Base-by-base conservation (phyloP, 2,113 vertebrate species). In the Corythoichthys intestinalis region DNA sequence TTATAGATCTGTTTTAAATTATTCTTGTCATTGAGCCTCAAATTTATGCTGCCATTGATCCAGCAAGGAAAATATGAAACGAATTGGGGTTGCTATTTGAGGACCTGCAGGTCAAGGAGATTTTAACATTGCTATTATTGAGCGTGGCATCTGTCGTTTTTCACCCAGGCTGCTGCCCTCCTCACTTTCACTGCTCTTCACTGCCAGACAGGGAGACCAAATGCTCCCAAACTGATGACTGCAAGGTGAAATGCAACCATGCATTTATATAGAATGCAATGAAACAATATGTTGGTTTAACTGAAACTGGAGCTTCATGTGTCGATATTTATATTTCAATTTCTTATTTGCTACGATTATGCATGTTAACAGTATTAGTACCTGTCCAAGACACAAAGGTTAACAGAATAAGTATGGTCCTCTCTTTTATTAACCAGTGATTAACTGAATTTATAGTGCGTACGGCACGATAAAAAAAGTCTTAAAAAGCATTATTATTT, bases 1-100 rank as follows among this genome's bases (percentile, higher is more conserved):
- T 94, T 96, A 96, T 96, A 94, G 94, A 98, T 97, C 94, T 95
- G 92, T 93, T 96, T 94, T 95, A 97, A 99, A 97, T 97, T 96
- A 98, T 96, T 94, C 94, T 96, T 98, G 95, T 96, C 96, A 95
- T 95, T 96, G 95, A 95, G 91, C 93, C 92, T 92, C 91, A 94
- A 96, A 96, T 98, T 96, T 96, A 98, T 96, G 94, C 93, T 85
- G 81, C 91, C 94, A 97, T 98, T 98, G 96, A 98, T 98, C 95
- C 93, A 85, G 92, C 93, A 92, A 93, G 94, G 94, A 97, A 97
- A 99, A 96, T 97, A 96, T 96, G 94, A 96, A 97, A 96, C 93
- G 93, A 94, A 94, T 96, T 93, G 93, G 93, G 94, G 94, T 95
- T 95, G 95, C 94, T 95, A 93, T 95, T 94, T 88, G 83, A 89